Base-by-base conservation (phyloP, 2,888 invertebrate species). In the Melanostoma mellinum region DNA sequence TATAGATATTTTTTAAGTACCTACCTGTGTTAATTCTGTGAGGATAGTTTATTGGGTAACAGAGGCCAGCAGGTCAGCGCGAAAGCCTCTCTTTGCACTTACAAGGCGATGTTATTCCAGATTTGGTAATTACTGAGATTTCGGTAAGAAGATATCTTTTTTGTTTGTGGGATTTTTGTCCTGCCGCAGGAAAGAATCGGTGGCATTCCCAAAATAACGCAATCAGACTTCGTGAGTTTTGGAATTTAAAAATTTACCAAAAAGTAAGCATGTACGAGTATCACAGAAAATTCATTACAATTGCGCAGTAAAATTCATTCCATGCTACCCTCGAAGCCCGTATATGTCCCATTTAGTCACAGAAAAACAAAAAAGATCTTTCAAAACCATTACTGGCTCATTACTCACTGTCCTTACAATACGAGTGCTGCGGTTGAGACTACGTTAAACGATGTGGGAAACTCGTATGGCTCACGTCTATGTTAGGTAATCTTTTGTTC, bases 401-500 rank as follows among this genome's bases (percentile, higher is more conserved):
- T 84, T 84, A 84, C 71, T 84, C 84, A 79, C 79, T 75, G 84
- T 71, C 84, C 71, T 56, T 68, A 60, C 72, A 67, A 60, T 68
- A 30, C 32, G 35, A 0, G 20, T 40, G 50, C 33, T 8, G 30
- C 5, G 32, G 35, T 38, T 42, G 20, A n/a, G 33, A 60, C 44
- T 32, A 50, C 52, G 44, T n/a, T 33, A 42, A 52, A 61, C 61
- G 52, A 72, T 78, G 78, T 82, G 84, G 69, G 79, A 84, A 82
- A 78, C 65, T 55, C 69, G 58, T 65, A 78, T 67, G 67, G 61
- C 78, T 73, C 65, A 78, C 72, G 71, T 65, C 69, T 68, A 63
- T 58, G 73, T 82, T 82, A 61, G 84, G 84, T 84, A 84, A 75
- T 79, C 79, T 84, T 79, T 84, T 84, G 84, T 84, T 84, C 69